A percentile compares a stretch with the other conserved stretches of the same genome.
Evolutionary conservation across 1,140 invertebrate genomes (phyloP).

Genomic region (Sipha flava): DNA sequence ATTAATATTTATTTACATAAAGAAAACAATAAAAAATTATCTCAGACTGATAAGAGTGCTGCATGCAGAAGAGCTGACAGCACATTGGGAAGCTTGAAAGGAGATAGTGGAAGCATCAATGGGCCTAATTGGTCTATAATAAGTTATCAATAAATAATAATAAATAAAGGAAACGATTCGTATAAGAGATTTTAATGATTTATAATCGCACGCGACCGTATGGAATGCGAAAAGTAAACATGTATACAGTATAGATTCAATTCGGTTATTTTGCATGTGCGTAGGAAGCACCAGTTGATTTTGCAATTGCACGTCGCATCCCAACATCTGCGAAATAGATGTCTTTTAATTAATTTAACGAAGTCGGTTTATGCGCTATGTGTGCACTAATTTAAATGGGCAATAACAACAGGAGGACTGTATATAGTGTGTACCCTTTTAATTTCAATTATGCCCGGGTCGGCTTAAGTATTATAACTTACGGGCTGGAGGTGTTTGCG

Average conservation of each 20-base stretch:
- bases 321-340: conserved; percentile 10
- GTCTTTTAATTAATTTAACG: conserved; percentile 20
- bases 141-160: too few species aligned
- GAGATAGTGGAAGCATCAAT: too few species aligned
- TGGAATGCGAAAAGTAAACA: background rate
- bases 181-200: too few species aligned
- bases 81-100: too few species aligned
- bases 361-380: background rate
- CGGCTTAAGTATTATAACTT: conserved; percentile 7
- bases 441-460: conserved; percentile 8
- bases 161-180: too few species aligned
- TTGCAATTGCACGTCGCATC: background rate
- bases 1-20: too few species aligned
- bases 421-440: conserved; percentile 2
- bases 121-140: too few species aligned
- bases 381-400: conserved; percentile 12
- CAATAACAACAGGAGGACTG: background rate
- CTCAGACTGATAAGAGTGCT: too few species aligned
- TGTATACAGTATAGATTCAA: background rate
- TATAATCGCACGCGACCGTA: too few species aligned
- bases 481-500: background rate
- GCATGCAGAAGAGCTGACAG: too few species aligned
- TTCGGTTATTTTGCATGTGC: background rate
- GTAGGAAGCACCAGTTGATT: background rate
- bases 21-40: too few species aligned